These are phyloP conservation scores for Eciton burchellii DNA, from an alignment of 1,140 invertebrate genomes.

Conservation along the genomic window DNA sequence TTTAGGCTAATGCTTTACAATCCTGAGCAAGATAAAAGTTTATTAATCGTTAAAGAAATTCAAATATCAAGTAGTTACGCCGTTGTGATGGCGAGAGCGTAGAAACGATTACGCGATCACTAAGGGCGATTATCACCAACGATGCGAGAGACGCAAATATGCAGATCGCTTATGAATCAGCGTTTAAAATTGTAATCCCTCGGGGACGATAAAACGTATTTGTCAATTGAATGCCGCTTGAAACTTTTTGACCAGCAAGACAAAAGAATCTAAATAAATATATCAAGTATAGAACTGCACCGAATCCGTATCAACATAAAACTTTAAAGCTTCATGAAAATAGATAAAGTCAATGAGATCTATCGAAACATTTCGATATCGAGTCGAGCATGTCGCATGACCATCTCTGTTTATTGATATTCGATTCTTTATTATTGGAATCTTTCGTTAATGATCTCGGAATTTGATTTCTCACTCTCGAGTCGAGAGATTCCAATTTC, in stretches of 20 bases:
- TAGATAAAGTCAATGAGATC: too few species aligned
- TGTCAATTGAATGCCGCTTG: background rate
- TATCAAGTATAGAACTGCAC: background rate
- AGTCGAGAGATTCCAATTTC: too few species aligned
- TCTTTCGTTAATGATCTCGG: too few species aligned
- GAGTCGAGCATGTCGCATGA: too few species aligned
- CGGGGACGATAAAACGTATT: conserved; percentile 2
- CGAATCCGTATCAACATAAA: background rate
- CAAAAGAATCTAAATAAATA: background rate
- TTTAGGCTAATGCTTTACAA: too few species aligned
- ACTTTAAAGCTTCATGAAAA: too few species aligned
- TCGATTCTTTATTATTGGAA: too few species aligned
- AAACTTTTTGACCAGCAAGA: background rate
- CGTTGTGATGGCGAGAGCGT: background rate
- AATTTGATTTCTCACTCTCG: too few species aligned
- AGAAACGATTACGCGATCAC: conserved; percentile 4
- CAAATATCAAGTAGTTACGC: background rate
- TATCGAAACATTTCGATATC: too few species aligned
- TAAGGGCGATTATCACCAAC: conserved; percentile 14
- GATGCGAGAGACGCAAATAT: background rate
- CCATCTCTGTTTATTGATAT: too few species aligned
- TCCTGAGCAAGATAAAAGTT: too few species aligned
- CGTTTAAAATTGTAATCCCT: conserved; percentile 25
- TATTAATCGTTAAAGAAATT: background rate
- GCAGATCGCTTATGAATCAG: conserved; percentile 24